phyloP scores from a whole-genome alignment of 2,888 invertebrate species.

The Lypha dubia region DNA sequence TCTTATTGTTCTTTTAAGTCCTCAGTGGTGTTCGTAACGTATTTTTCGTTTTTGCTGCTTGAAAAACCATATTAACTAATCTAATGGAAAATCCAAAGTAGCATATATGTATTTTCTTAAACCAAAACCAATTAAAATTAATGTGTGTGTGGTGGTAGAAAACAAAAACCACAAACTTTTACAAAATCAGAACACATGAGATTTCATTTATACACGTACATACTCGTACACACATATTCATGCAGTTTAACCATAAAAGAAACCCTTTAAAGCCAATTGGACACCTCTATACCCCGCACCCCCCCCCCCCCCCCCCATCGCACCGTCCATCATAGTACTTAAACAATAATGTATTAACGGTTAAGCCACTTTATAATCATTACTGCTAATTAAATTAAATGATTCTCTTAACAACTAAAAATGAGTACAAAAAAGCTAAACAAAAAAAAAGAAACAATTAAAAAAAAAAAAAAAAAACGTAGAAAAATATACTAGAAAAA shows the following conservation, averaged over 20 bases:
- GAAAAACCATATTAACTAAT: constrained; percentile 5
- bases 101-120: constrained; percentile 32
- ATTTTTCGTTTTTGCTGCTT: too few relatives aligned
- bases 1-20: too few relatives aligned
- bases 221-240: too few relatives aligned
- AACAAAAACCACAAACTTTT: constrained; percentile 5
- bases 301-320: too few relatives aligned
- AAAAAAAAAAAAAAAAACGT: too few relatives aligned
- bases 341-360: constrained; percentile 40
- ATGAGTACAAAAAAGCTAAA: too few relatives aligned
- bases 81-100: constrained; percentile 18
- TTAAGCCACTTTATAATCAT: constrained; percentile 67
- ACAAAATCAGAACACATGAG: constrained; percentile 5
- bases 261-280: constrained; percentile 13
- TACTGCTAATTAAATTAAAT: constrained; percentile 70
- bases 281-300: neutral
- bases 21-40: too few relatives aligned
- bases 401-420: constrained; percentile 48
- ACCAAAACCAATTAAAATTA: constrained; percentile 14
- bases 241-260: neutral
- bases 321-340: too few relatives aligned
- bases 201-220: neutral
- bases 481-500: constrained; percentile 18
- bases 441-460: too few relatives aligned
- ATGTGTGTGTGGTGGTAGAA: constrained; percentile 14